Evolutionary conservation across 1,140 invertebrate species (phyloP).

Genomic region (Parapsyche elsis): DNA sequence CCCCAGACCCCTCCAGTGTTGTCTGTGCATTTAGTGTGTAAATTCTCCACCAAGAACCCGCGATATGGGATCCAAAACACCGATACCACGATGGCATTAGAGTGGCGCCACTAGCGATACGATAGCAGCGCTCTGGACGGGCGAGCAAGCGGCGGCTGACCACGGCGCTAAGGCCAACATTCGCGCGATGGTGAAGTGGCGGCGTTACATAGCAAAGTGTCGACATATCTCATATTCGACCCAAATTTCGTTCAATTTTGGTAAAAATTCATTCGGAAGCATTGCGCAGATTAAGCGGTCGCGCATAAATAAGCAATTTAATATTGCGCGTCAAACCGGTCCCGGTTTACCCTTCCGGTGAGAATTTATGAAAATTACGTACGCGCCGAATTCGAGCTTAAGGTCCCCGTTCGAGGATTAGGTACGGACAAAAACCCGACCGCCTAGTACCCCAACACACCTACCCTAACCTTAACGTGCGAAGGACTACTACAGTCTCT

Average conservation of each 20-base stretch:
- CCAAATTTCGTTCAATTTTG: not conserved
- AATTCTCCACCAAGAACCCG: too few relatives aligned
- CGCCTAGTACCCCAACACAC: not conserved
- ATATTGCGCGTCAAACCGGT: conserved; percentile 28
- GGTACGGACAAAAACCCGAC: conserved; percentile 27
- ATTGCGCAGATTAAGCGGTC: not conserved
- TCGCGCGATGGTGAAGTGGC: too few relatives aligned
- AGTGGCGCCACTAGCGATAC: too few relatives aligned
- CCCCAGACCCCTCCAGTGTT: too few relatives aligned
- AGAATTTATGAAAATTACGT: conserved; percentile 37
- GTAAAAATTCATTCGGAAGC: not conserved
- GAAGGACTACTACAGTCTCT: not conserved
- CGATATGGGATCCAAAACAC: too few relatives aligned
- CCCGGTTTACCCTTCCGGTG: not conserved
- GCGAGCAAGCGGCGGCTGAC: too few relatives aligned
- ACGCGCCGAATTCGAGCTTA: conserved; percentile 30
- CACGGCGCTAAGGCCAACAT: too few relatives aligned
- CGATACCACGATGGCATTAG: too few relatives aligned
- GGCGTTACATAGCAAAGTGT: too few relatives aligned
- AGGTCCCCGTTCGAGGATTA: conserved; percentile 39
- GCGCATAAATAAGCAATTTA: conserved; percentile 9
- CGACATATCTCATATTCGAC: too few relatives aligned
- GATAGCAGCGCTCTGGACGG: too few relatives aligned
- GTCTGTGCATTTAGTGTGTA: too few relatives aligned
- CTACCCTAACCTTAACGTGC: not conserved